Percentiles rank a stretch among this genome's conserved stretches.
These are phyloP conservation scores for Salpingus planirostris DNA, from an alignment of 2,888 invertebrate genomes.

Conservation along the genomic window DNA sequence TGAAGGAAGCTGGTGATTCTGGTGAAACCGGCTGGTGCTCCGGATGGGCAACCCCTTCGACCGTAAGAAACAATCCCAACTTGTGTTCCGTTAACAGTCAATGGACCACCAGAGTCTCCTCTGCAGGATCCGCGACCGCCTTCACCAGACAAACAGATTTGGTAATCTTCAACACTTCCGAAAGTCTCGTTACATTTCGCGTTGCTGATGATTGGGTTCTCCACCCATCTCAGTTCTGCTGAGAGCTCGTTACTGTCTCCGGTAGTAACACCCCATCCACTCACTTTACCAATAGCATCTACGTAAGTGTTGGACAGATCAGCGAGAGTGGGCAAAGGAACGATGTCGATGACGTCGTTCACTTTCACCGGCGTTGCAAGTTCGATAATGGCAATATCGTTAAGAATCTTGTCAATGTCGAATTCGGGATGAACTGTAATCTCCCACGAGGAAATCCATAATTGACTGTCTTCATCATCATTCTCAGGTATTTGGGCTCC, in stretches of 20 bases:
- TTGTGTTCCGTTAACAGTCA: slow-evolving; percentile 10
- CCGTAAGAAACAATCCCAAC: slow-evolving; percentile 18
- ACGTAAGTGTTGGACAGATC: slow-evolving; percentile 3
- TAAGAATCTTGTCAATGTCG: slow-evolving; percentile 10
- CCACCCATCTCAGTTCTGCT: slow-evolving; percentile 11
- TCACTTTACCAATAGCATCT: slow-evolving; percentile 12
- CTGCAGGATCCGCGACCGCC: slow-evolving; percentile 12
- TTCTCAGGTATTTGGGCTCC: slow-evolving; percentile 25
- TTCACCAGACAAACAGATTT: slow-evolving; percentile 12
- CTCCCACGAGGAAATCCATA: slow-evolving; percentile 8
- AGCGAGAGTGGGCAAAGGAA: slow-evolving; percentile 27
- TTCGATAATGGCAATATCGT: slow-evolving; percentile 30
- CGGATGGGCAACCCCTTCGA: slow-evolving; percentile 7
- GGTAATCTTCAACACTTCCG: slow-evolving; percentile 4
- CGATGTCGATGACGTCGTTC: slow-evolving; percentile 26
- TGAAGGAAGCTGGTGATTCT: slow-evolving; percentile 13
- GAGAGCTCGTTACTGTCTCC: slow-evolving; percentile 9
- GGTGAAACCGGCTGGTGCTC: slow-evolving; percentile 12
- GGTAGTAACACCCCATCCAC: slow-evolving; percentile 18
- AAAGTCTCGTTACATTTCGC: slow-evolving; percentile 6
- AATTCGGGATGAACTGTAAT: slow-evolving; percentile 19
- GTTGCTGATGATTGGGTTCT: slow-evolving; percentile 14
- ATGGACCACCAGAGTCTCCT: slow-evolving; percentile 19
- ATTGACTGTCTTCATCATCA: slow-evolving; percentile 6
- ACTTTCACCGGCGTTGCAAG: slow-evolving; percentile 19